A percentile compares a stretch with the other conserved stretches of the same genome.
phyloP scores from a whole-genome alignment of 2,113 vertebrate genomes.

The Ancistrus triradiatus region DNA sequence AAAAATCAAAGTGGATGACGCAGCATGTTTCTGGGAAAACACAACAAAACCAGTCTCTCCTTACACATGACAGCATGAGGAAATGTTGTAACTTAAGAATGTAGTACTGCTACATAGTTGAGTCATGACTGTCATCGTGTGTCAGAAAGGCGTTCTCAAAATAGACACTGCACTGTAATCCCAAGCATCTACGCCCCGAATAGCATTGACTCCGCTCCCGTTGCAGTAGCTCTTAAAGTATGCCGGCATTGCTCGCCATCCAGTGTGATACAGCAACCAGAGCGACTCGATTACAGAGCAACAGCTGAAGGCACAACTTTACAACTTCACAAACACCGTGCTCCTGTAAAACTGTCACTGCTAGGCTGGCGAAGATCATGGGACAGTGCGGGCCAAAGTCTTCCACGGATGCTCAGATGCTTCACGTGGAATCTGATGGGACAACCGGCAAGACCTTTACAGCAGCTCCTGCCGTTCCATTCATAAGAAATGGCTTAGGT shows the following conservation, averaged over 20 bases:
- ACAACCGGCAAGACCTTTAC: conserved; percentile 25
- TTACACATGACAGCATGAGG: no score
- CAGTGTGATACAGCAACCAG: conserved; percentile 52
- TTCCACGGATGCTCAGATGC: conserved; percentile 42
- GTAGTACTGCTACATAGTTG: no score
- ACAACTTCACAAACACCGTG: neutral
- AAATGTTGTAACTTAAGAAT: no score
- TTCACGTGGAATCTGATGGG: conserved; percentile 36
- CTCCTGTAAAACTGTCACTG: neutral
- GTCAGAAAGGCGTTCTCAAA: conserved; percentile 58
- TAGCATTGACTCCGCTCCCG: conserved; percentile 1
- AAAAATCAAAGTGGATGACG: no score
- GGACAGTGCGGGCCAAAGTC: conserved; percentile 62
- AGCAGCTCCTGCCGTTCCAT: conserved; percentile 28
- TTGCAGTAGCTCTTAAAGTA: conserved; percentile 26
- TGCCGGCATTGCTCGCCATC: conserved; percentile 32
- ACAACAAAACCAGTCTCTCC: no score
- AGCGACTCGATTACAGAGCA: conserved; percentile 13
- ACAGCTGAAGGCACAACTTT: neutral
- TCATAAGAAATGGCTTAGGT: conserved; percentile 37
- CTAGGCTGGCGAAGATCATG: conserved; percentile 45
- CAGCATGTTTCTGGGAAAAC: no score
- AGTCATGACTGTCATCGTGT: conserved; percentile 44
- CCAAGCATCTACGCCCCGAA: conserved; percentile 20
- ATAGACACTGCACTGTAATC: conserved; percentile 49